phyloP scores from a whole-genome alignment of 2,113 vertebrate genomes.

The Riparia riparia region DNA sequence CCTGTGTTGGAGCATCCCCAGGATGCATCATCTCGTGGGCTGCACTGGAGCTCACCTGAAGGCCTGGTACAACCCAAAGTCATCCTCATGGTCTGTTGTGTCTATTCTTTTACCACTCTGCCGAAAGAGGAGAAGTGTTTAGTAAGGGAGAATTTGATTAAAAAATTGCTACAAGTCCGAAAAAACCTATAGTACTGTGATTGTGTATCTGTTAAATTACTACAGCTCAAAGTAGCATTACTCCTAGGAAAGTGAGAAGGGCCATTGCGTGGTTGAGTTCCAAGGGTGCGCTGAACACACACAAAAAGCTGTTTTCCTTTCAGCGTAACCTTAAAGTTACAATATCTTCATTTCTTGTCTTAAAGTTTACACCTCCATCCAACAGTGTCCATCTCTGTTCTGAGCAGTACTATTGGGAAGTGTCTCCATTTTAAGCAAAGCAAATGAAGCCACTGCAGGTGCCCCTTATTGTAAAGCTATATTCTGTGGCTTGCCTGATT shows the following conservation, averaged over 20 bases:
- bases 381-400: not conserved
- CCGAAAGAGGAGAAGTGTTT: not conserved
- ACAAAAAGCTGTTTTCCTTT: not conserved
- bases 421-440: not conserved
- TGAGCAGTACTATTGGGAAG: not conserved
- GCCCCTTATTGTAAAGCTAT: not conserved
- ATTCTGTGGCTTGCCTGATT: not conserved
- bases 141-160: not conserved
- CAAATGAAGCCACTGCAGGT: not conserved
- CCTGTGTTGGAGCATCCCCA: accelerated
- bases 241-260: not conserved
- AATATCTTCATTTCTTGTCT: not conserved
- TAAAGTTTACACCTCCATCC: not conserved
- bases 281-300: not conserved
- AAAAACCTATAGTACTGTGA: not conserved
- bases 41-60: not conserved
- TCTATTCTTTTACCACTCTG: not conserved
- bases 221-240: not conserved
- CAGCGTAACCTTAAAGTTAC: not conserved
- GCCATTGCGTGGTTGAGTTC: not conserved
- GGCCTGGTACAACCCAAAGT: not conserved
- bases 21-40: accelerated
- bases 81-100: accelerated
- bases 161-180: not conserved
- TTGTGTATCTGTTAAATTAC: not conserved